phyloP scores from a whole-genome alignment of 1,140 invertebrate species.

The Lithobius niger region DNA sequence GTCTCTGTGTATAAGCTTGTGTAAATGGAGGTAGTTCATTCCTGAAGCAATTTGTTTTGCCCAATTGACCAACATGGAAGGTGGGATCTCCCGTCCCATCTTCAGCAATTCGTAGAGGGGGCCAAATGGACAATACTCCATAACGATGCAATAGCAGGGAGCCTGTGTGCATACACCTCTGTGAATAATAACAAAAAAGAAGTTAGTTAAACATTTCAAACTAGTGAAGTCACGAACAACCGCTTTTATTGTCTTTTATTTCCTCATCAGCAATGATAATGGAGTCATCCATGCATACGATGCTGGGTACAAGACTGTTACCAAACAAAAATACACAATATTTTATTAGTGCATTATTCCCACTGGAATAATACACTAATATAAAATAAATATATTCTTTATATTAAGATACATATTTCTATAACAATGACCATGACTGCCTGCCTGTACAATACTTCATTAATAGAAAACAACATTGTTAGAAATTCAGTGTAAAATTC shows the following conservation, averaged over 20 bases:
- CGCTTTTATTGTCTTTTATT: slow-evolving; percentile 6
- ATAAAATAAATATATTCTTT: no score
- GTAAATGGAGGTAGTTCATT: slow-evolving; percentile 89
- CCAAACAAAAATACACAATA: no score
- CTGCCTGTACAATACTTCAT: no score
- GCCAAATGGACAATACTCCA: slow-evolving; percentile 95
- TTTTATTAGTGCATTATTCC: slow-evolving; percentile 1
- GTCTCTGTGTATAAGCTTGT: slow-evolving; percentile 96
- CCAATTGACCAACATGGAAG: slow-evolving; percentile 74
- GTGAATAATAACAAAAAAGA: slow-evolving; percentile 25
- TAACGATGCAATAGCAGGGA: slow-evolving; percentile 90
- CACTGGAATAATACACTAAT: no score
- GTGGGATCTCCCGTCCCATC: slow-evolving; percentile 63
- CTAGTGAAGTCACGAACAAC: not conserved
- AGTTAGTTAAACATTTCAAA: slow-evolving; percentile 5
- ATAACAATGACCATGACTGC: no score
- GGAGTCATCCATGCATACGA: no score
- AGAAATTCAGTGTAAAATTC: no score
- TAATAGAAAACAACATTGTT: no score
- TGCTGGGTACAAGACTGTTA: no score
- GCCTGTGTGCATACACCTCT: slow-evolving; percentile 84
- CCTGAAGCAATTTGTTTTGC: slow-evolving; percentile 88
- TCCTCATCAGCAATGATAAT: no score
- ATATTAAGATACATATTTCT: no score
- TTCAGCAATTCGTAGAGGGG: slow-evolving; percentile 81